Evolutionary conservation across 2,113 vertebrate species (phyloP), one percentile per base, ranked within the genome.

Genomic region (Centrocercus urophasianus): DNA sequence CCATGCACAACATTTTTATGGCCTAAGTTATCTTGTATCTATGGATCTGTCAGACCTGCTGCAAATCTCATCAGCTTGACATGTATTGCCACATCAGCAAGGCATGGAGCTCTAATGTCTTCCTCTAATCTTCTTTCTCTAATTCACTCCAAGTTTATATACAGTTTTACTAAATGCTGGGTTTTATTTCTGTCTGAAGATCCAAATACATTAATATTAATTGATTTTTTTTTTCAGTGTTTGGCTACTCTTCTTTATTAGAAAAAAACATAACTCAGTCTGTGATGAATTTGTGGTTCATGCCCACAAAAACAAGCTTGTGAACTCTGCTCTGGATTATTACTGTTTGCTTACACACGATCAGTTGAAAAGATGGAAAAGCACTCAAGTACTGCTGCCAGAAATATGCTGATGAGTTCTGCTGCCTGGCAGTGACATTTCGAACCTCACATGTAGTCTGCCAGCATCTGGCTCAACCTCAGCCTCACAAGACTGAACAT

Each of bases 401-500:
- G 80, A 73, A 90, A 54, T 86, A 84, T 63, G 80, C 28, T 88
- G 88, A 93, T 72, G 79, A 96, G 86, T 48, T 95, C 63, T 66
- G 40, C 16, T 36, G 83, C 52, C 52, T 93, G 59, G 56, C 52
- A 83, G 57, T 18, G 79, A 85, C 0, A 2, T 30, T 87, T 83
- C 78, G 57, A 74, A 11, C 56, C 50, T 50, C 21, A n/a, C 73
- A 54, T 50, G 65, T 65, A 88, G 91, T 84, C 89, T 57, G 61
- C 67, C 80, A 93, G 76, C 79, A 83, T 90, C 76, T 88, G 77
- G 61, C 48, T 92, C 69, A 63, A 43, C 3, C 40, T 95, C 57
- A 81, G 3, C 59, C 43, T 75, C 57, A 40, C 36, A 77, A 65
- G 47, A 54, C 25, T 50, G 57, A 90, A 40, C 40, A 81, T 3